A percentile compares a stretch with the other conserved stretches of the same genome.
phyloP scores from a whole-genome alignment of 92 coral and sea anemone species.

The Ricordea florida region DNA sequence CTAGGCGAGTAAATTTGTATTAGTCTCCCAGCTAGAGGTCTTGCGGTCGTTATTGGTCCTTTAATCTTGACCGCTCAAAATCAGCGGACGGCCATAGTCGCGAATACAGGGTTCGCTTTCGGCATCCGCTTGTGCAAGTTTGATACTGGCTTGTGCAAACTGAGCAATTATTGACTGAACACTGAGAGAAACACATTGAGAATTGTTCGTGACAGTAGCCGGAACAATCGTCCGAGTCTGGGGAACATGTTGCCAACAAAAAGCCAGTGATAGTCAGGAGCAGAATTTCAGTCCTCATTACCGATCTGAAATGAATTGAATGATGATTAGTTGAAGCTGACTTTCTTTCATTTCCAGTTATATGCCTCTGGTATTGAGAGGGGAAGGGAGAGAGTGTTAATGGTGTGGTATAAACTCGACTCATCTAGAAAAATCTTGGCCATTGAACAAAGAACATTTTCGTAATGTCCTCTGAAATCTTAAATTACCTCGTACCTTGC shows the following conservation, averaged over 20 bases:
- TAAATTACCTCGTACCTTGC: too few species aligned
- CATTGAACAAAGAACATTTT: too few species aligned
- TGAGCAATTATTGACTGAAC: neutral
- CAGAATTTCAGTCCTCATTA: neutral
- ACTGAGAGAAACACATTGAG: neutral
- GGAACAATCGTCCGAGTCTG: neutral
- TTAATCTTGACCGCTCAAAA: neutral
- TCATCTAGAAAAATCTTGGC: too few species aligned
- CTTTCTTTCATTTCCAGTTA: too few species aligned
- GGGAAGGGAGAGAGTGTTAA: too few species aligned
- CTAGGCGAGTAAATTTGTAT: too few species aligned
- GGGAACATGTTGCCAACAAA: neutral
- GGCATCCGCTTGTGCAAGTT: neutral
- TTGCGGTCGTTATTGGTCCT: too few species aligned
- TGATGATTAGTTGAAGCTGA: too few species aligned
- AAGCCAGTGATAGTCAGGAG: neutral
- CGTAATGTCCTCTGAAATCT: too few species aligned
- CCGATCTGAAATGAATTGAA: slow-evolving; percentile 22
- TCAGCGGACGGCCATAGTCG: slow-evolving; percentile 1
- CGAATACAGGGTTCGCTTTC: slow-evolving; percentile 4
- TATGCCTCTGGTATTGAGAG: too few species aligned
- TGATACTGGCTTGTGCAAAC: neutral
- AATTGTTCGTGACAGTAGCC: neutral
- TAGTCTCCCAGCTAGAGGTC: too few species aligned
- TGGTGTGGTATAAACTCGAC: too few species aligned